Evolutionary conservation across 2,888 invertebrate species (phyloP).

Genomic region (Brachypalpus laphriformis): DNA sequence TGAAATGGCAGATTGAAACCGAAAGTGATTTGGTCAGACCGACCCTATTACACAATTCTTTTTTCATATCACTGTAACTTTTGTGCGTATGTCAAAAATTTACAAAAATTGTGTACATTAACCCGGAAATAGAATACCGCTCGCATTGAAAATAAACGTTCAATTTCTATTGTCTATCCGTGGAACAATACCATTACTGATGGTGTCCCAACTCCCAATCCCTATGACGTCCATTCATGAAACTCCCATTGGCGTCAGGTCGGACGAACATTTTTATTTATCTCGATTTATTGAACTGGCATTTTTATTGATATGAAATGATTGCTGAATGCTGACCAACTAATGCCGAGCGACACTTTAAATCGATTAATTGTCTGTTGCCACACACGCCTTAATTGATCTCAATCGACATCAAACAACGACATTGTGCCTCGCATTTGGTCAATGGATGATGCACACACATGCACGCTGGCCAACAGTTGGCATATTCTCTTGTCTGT

Average conservation of each 20-base stretch:
- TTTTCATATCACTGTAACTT: background rate
- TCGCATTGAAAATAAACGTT: background rate
- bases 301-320: slow-evolving; percentile 47
- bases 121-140: slow-evolving; percentile 24
- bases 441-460: background rate
- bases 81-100: background rate
- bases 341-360: slow-evolving; percentile 50
- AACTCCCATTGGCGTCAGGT: slow-evolving; percentile 13
- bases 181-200: background rate
- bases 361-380: slow-evolving; percentile 64
- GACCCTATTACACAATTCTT: background rate
- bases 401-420: slow-evolving; percentile 44
- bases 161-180: background rate
- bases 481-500: background rate
- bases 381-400: slow-evolving; percentile 62
- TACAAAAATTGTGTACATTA: slow-evolving; percentile 20
- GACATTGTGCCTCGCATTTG: background rate
- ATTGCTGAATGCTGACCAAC: slow-evolving; percentile 45
- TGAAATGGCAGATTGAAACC: background rate
- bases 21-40: background rate
- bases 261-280: slow-evolving; percentile 28
- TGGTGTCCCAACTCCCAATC: background rate
- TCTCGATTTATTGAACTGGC: slow-evolving; percentile 44
- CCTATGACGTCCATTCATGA: background rate
- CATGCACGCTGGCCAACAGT: background rate